Evolutionary conservation across 1,140 invertebrate species (phyloP).

Genomic region (Scaptomyza montana): DNA sequence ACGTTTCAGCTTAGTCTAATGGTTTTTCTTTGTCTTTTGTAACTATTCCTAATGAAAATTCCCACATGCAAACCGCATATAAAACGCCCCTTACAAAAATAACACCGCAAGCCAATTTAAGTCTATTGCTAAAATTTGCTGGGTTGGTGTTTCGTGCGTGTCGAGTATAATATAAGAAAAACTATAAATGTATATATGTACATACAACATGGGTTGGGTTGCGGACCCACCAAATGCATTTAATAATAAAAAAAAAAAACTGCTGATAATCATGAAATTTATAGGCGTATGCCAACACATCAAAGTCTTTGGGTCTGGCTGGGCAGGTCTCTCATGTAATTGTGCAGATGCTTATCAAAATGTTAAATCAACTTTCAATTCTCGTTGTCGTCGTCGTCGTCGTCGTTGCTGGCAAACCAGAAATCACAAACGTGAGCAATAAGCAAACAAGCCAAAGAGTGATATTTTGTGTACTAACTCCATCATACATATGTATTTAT

Average conservation of each 20-base stretch:
- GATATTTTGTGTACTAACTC: conserved; percentile 67
- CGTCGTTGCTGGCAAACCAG: conserved; percentile 19
- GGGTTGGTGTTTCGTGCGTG: conserved; percentile 31
- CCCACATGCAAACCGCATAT: conserved; percentile 76
- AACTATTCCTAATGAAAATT: conserved; percentile 38
- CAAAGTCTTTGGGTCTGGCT: conserved; percentile 45
- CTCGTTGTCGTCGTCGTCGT: conserved; percentile 12
- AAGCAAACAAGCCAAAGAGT: conserved; percentile 60
- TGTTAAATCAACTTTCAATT: conserved; percentile 80
- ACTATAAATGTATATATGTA: not conserved
- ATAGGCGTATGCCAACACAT: conserved; percentile 78
- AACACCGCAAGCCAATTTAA: conserved; percentile 2
- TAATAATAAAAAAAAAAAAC: conserved; percentile 35
- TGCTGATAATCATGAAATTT: conserved; percentile 75
- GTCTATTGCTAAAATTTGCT: conserved; percentile 32
- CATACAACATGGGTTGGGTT: conserved; percentile 20
- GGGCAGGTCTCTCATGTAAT: conserved; percentile 73
- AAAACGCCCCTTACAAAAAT: conserved; percentile 48
- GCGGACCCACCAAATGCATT: conserved; percentile 68
- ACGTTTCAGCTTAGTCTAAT: conserved; percentile 12
- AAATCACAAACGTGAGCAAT: conserved; percentile 71
- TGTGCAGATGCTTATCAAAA: conserved; percentile 76
- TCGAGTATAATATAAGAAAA: conserved; percentile 8
- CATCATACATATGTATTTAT: not conserved
- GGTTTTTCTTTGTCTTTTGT: conserved; percentile 15